phyloP scores from a whole-genome alignment of 2,888 invertebrate genomes.

The Coleophora deauratella region DNA sequence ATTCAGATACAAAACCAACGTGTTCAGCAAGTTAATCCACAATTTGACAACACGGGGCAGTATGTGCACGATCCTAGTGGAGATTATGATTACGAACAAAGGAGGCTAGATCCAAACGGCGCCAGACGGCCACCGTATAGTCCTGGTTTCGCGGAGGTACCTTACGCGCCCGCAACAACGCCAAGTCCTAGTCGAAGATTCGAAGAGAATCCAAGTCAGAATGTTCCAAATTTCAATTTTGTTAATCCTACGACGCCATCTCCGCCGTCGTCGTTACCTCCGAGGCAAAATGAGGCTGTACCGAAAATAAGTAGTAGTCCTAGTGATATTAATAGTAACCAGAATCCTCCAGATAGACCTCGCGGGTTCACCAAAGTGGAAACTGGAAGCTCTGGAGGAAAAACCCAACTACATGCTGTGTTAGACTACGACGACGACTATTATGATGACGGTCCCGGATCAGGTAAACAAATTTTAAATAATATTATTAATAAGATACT shows the following conservation, averaged over 20 bases:
- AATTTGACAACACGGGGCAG: constrained; percentile 57
- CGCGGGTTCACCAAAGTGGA: constrained; percentile 79
- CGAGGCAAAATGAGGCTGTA: constrained; percentile 44
- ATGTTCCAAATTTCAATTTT: constrained; percentile 52
- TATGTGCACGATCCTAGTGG: constrained; percentile 62
- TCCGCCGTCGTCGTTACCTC: constrained; percentile 27
- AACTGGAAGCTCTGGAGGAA: constrained; percentile 68
- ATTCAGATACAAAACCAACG: constrained; percentile 55
- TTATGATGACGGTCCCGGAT: constrained; percentile 76
- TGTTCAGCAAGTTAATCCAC: constrained; percentile 49
- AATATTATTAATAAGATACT: not conserved
- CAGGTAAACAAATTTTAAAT: constrained; percentile 36
- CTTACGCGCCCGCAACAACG: constrained; percentile 46
- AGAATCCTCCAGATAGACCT: constrained; percentile 66
- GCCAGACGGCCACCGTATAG: constrained; percentile 37
- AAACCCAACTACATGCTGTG: constrained; percentile 81
- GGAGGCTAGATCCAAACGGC: constrained; percentile 38
- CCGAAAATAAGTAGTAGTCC: constrained; percentile 61
- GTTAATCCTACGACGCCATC: constrained; percentile 37
- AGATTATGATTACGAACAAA: constrained; percentile 64
- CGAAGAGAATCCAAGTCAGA: constrained; percentile 46
- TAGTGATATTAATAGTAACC: constrained; percentile 41
- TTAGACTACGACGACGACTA: constrained; percentile 80
- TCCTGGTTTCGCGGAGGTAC: constrained; percentile 52
- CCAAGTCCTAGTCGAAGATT: constrained; percentile 60